Evolutionary conservation across 1,140 invertebrate species (phyloP), one percentile per base, ranked within the genome.

Genomic region (Heliconius himera): DNA sequence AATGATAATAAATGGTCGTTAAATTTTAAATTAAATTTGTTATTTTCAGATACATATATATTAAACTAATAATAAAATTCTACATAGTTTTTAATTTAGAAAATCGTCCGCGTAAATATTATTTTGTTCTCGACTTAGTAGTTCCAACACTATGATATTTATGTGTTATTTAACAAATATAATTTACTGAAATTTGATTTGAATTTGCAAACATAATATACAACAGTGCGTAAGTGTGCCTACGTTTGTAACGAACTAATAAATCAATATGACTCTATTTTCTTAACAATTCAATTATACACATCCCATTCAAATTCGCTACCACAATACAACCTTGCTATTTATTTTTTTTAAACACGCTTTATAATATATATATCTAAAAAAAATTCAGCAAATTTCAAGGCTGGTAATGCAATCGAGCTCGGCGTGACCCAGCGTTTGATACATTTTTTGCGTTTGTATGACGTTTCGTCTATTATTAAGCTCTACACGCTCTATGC

Each of bases 391-490:
- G 74, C 78, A 29, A 78, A 78, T 78, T 77, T 81, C 82, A 83
- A 83, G 82, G 82, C 79, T 76, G 56, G n/a, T 73, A 80, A 70
- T 80, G 82, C 82, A 83, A 78, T 80, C 74, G 76, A 56, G 74
- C 46, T 74, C 74, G 54, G 74, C 82, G 82, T 83, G 82, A 83
- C 76, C 73, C 66, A 75, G 49, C 76, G 76, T 73, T 76, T 70
- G 49, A 82, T 77, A 66, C 60, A 80, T 76, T 83, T 83, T 83
- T 83, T 83, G 71, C 78, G 73, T 41, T n/a, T 29, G 51, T 33
- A 76, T 74, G 74, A 80, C 74, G 74, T 70, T 56, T 36, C 33
- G 74, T 75, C 51, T 74, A 82, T 82, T 80, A 80, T 76, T 73
- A 41, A 80, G 74, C 79, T 77, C 75, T 70, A 73, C 36, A 74